Evolutionary conservation across 2,888 invertebrate genomes (phyloP).

Genomic region (Erpobdella octoculata): DNA sequence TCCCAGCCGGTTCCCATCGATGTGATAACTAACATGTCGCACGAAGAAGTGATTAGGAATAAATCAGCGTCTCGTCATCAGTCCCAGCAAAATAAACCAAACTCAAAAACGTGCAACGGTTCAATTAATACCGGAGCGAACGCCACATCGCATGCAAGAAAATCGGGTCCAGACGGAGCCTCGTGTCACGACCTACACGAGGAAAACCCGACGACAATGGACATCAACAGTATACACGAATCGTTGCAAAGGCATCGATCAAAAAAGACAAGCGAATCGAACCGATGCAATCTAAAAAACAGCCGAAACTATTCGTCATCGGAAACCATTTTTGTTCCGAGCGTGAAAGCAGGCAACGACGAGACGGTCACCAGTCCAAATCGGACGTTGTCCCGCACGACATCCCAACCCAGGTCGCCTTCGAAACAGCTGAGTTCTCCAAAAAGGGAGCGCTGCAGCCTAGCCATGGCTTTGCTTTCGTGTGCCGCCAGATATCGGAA

Average conservation of each 20-base stretch:
- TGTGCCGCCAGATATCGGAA: constrained; percentile 18
- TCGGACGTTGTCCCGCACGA: not conserved
- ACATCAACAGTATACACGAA: constrained; percentile 20
- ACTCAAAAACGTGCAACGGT: not conserved
- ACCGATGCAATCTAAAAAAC: not conserved
- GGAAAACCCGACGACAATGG: not conserved
- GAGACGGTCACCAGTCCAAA: not conserved
- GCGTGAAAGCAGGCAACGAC: not conserved
- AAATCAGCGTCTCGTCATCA: not conserved
- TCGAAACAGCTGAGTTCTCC: constrained; percentile 3
- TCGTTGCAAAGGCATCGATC: constrained; percentile 13
- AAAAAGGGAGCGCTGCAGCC: constrained; percentile 11
- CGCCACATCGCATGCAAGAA: not conserved
- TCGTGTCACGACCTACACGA: constrained; percentile 13
- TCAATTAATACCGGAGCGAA: not conserved
- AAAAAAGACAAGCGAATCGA: constrained; percentile 3
- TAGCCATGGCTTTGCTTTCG: constrained; percentile 22
- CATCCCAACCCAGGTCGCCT: not conserved
- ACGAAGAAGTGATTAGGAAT: not conserved
- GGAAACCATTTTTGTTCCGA: constrained; percentile 16
- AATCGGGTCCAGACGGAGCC: constrained; percentile 20
- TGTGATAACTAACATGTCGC: not conserved
- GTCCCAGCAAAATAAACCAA: not conserved
- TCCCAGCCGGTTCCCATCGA: not conserved
- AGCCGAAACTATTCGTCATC: constrained; percentile 22